These are phyloP conservation scores for Hozukius guyotensis DNA, from an alignment of 2,797 vertebrate species.

Conservation along the genomic window DNA sequence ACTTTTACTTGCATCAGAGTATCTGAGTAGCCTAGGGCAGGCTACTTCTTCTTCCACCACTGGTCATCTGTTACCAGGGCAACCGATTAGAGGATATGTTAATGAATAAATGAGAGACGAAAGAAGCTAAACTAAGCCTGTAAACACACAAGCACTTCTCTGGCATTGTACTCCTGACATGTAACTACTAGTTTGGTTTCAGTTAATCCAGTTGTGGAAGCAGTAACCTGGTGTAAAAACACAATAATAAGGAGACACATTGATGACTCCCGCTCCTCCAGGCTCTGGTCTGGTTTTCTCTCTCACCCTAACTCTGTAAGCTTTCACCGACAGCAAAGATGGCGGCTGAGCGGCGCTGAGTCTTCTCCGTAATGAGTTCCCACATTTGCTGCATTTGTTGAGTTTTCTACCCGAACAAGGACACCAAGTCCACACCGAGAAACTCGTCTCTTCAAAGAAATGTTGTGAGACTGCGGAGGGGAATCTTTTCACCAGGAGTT, in stretches of 20 bases:
- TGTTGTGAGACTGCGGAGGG: constrained; percentile 47
- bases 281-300: constrained; percentile 62
- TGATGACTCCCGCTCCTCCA: constrained; percentile 23
- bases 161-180: not conserved
- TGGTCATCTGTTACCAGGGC: not conserved
- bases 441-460: constrained; percentile 30
- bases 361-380: constrained; percentile 51
- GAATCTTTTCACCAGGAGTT: constrained; percentile 13
- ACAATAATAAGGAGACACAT: not conserved
- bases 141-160: not conserved
- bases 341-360: constrained; percentile 74
- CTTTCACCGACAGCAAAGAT: constrained; percentile 77
- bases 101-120: not conserved
- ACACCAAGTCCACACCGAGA: not conserved
- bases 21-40: not conserved
- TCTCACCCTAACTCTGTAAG: constrained; percentile 11
- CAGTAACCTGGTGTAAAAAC: not conserved
- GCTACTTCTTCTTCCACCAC: not conserved
- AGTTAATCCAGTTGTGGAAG: not conserved
- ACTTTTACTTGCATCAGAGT: not conserved
- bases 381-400: constrained; percentile 38
- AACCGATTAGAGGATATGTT: not conserved
- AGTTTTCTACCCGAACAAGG: constrained; percentile 32
- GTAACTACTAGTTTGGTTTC: not conserved
- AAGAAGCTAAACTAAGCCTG: not conserved